Evolutionary conservation across 2,888 invertebrate genomes (phyloP).

Genomic region (Rosalia funebris): DNA sequence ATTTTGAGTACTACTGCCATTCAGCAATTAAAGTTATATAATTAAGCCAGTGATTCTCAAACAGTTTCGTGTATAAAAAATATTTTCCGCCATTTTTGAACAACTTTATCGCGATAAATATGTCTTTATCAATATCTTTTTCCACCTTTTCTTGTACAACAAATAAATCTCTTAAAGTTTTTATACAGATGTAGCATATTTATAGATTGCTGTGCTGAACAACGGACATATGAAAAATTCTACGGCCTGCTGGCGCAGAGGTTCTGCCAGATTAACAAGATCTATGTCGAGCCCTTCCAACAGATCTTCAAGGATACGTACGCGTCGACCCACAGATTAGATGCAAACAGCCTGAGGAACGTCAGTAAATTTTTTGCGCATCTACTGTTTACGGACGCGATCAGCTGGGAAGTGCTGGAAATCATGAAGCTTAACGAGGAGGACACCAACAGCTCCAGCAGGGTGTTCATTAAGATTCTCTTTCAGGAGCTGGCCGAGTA

Average conservation of each 20-base stretch:
- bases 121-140: too few species aligned
- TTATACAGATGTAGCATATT: too few species aligned
- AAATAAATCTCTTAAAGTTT: too few species aligned
- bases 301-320: slow-evolving; percentile 96
- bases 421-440: slow-evolving; percentile 94
- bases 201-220: slow-evolving; percentile 97
- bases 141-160: too few species aligned
- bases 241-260: slow-evolving; percentile 93
- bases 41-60: too few species aligned
- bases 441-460: slow-evolving; percentile 95
- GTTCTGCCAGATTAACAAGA: slow-evolving; percentile 93
- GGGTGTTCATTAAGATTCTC: slow-evolving; percentile 97
- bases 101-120: too few species aligned
- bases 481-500: slow-evolving; percentile 97
- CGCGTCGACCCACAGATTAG: slow-evolving; percentile 92
- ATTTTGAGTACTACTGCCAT: too few species aligned
- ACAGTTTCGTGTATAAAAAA: too few species aligned
- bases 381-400: slow-evolving; percentile 94
- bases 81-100: too few species aligned
- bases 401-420: slow-evolving; percentile 93
- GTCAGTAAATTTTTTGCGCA: slow-evolving; percentile 98
- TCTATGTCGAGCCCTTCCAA: slow-evolving; percentile 93
- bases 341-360: slow-evolving; percentile 94
- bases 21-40: too few species aligned
- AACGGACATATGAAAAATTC: slow-evolving; percentile 98